These are phyloP conservation scores for Dromococcyx pavoninus DNA, from an alignment of 2,797 vertebrate species.

Conservation along the genomic window DNA sequence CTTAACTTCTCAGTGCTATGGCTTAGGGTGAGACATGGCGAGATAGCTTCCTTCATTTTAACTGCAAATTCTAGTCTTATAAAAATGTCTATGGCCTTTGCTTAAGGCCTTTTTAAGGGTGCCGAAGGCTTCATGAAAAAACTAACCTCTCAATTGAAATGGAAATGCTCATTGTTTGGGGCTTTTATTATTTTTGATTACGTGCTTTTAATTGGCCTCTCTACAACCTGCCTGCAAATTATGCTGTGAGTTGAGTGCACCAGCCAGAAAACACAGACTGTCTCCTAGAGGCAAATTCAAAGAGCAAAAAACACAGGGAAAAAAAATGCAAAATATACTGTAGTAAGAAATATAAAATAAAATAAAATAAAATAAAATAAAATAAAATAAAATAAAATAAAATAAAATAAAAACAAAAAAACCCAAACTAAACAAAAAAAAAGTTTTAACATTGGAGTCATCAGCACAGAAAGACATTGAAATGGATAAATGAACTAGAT, in stretches of 20 bases:
- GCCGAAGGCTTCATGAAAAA: neutral
- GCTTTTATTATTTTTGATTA: neutral
- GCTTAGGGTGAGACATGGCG: neutral
- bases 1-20: accelerated
- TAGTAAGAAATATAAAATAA: neutral
- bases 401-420: too few relatives aligned
- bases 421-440: neutral
- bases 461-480: neutral
- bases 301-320: neutral
- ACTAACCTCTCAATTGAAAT: neutral
- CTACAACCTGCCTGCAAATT: neutral
- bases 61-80: neutral
- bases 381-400: too few relatives aligned
- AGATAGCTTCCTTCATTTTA: neutral
- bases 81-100: neutral
- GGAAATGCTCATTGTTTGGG: neutral
- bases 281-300: neutral
- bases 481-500: neutral
- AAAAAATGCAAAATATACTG: neutral
- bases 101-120: neutral
- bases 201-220: neutral
- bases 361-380: too few relatives aligned
- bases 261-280: neutral
- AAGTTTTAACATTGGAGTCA: neutral
- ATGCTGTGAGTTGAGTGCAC: neutral